A percentile compares a stretch with the other conserved stretches of the same genome.
Conservation (phyloP, 1,140 invertebrate genomes). For the Potamilus streckersoni region DNA sequence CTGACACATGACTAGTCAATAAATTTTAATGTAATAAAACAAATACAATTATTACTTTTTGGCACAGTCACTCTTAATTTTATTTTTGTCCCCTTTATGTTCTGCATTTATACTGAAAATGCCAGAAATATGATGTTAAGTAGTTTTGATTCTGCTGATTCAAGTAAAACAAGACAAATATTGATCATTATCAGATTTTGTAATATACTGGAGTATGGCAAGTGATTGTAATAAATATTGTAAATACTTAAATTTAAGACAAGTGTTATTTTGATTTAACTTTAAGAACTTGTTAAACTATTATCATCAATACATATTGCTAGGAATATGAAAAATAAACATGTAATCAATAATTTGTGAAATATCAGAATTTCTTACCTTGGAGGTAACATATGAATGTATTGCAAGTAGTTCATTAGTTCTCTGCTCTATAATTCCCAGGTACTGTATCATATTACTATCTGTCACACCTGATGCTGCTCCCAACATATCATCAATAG, state of each 20-base stretch:
- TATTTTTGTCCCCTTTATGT: too few relatives aligned
- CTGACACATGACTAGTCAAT: too few relatives aligned
- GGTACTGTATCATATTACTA: conserved; percentile 66
- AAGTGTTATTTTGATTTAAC: not conserved
- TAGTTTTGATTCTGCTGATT: too few relatives aligned
- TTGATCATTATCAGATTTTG: too few relatives aligned
- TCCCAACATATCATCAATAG: conserved; percentile 67
- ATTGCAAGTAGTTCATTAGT: conserved; percentile 67
- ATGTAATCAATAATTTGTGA: not conserved
- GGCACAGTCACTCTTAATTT: too few relatives aligned
- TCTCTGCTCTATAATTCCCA: conserved; percentile 68
- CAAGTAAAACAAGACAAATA: too few relatives aligned
- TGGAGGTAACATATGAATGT: conserved; percentile 57
- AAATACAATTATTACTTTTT: too few relatives aligned
- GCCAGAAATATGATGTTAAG: too few relatives aligned
- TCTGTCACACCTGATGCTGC: conserved; percentile 64
- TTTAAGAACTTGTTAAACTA: not conserved
- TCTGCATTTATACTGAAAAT: too few relatives aligned
- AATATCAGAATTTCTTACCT: conserved; percentile 43
- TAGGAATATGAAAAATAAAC: not conserved
- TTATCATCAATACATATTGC: not conserved
- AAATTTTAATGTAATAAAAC: too few relatives aligned
- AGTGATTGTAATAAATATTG: too few relatives aligned
- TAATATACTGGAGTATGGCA: too few relatives aligned
- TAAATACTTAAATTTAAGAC: not conserved